phyloP scores from a whole-genome alignment of 1,140 invertebrate genomes.

The Drosophila arizonae region DNA sequence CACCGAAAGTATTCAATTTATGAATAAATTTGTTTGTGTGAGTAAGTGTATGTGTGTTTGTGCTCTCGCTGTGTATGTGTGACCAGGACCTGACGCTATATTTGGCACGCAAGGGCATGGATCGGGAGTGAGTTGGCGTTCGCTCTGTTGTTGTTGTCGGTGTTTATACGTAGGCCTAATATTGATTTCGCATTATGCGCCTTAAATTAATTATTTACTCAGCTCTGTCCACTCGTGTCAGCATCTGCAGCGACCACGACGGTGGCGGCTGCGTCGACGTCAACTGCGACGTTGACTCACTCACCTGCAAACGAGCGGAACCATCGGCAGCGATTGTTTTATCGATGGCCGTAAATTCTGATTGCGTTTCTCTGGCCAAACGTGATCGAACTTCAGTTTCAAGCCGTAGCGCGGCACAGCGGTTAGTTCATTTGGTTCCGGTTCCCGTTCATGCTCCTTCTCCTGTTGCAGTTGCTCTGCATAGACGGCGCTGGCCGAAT shows the following conservation, averaged over 20 bases:
- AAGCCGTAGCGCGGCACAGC: slow-evolving; percentile 86
- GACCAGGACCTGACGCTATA: slow-evolving; percentile 70
- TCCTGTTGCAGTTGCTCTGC: slow-evolving; percentile 62
- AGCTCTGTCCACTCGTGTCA: slow-evolving; percentile 15
- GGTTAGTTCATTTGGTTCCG: slow-evolving; percentile 61
- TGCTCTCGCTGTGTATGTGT: slow-evolving; percentile 5
- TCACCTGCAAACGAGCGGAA: slow-evolving; percentile 80
- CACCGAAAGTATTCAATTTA: slow-evolving; percentile 70
- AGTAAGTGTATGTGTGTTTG: slow-evolving; percentile 4
- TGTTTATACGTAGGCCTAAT: slow-evolving; percentile 61
- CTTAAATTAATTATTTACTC: slow-evolving; percentile 69
- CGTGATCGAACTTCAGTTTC: slow-evolving; percentile 89
- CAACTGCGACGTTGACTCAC: slow-evolving; percentile 29
- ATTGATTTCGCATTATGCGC: slow-evolving; percentile 76
- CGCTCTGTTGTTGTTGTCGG: slow-evolving; percentile 39
- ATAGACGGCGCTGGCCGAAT: slow-evolving; percentile 73
- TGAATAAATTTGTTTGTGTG: slow-evolving; percentile 26
- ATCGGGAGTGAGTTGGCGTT: background rate
- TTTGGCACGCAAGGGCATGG: slow-evolving; percentile 64
- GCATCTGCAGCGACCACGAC: slow-evolving; percentile 8
- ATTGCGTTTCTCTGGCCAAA: slow-evolving; percentile 89
- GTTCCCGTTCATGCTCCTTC: slow-evolving; percentile 5
- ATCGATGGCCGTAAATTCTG: slow-evolving; percentile 87
- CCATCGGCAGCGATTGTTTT: slow-evolving; percentile 84
- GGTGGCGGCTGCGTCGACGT: background rate